Evolutionary conservation across 1,140 invertebrate species (phyloP).

Genomic region (Notospermus geniculatus): DNA sequence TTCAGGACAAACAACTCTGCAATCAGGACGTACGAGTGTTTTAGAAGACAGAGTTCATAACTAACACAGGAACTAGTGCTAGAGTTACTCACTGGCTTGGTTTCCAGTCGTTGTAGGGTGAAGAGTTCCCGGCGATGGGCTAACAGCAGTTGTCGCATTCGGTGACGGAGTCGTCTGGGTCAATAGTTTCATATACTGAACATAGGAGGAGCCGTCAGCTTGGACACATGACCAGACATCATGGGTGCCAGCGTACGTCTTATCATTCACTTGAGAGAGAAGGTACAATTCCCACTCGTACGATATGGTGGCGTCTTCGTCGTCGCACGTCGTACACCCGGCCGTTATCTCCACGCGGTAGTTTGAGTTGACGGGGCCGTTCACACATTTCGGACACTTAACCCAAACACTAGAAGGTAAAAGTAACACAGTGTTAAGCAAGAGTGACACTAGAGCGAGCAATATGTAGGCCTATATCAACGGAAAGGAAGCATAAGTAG

Average conservation of each 20-base stretch:
- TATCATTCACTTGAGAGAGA: neutral
- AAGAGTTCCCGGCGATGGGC: conserved; percentile 8
- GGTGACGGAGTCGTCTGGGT: neutral
- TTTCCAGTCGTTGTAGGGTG: neutral
- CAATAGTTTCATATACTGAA: neutral
- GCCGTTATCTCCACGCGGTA: neutral
- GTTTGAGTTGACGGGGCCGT: neutral
- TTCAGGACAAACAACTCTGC: no score
- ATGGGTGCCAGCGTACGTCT: conserved; percentile 9
- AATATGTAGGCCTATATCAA: no score
- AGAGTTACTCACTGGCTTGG: no score
- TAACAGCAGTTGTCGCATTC: conserved; percentile 2
- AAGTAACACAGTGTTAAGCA: no score
- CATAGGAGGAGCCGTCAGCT: conserved; percentile 22
- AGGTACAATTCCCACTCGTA: conserved; percentile 7
- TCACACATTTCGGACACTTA: conserved; percentile 9
- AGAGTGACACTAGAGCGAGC: no score
- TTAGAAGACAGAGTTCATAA: no score
- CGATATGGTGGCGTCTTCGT: conserved; percentile 3
- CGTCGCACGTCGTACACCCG: neutral
- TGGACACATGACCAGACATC: conserved; percentile 17
- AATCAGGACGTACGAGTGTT: no score
- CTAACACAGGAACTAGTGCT: no score
- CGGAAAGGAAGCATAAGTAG: no score
- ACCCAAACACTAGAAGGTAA: conserved; percentile 8